Evolutionary conservation across 2,888 invertebrate species (phyloP), one percentile per base, ranked within the genome.

Genomic region (Pollenia amentaria): DNA sequence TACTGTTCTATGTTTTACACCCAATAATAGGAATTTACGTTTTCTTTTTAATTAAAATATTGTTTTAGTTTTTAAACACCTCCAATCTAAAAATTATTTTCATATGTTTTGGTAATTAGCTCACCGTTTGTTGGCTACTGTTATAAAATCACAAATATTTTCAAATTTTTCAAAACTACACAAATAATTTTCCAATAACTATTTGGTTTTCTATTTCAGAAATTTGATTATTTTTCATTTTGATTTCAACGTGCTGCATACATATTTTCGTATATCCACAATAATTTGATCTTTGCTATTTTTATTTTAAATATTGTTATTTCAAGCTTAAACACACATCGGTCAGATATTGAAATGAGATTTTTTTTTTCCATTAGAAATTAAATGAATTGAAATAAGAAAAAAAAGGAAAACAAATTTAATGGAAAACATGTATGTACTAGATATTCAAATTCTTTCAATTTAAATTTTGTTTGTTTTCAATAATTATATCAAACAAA

Each of bases 391-490:
- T 6, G 29, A 29, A 29, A 29, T 29, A 6, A 29, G 46, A 11
- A 29, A 69, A 57, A 51, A 29, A 18, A 0, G 29, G 29, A 18
- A n/a, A 62, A 0, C 16, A 53, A 72, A 72, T 53, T 48, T 81
- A 60, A 75, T 69, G 60, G 69, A 67, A 82, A 82, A 51, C 44
- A 62, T 57, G n/a, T n/a, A n/a, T 75, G 42, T 21, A 73, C 6
- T n/a, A n/a, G n/a, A n/a, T n/a, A n/a, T n/a, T n/a, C n/a, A n/a
- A 57, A 8, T 21, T 65, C 6, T 76, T 67, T 65, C 44, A 65
- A 85, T 77, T 85, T 81, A 69, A 81, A 81, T 81, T 81, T 81
- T 85, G 85, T 85, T 85, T 85, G 85, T 72, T 85, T 85, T 72
- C 81, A 85, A 85, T 85, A 81, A 85, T 85, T 77, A 85, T 85